A percentile compares a stretch with the other conserved stretches of the same genome.
phyloP scores from a whole-genome alignment of 1,140 invertebrate genomes.

The Stegodyphus mimosarum region DNA sequence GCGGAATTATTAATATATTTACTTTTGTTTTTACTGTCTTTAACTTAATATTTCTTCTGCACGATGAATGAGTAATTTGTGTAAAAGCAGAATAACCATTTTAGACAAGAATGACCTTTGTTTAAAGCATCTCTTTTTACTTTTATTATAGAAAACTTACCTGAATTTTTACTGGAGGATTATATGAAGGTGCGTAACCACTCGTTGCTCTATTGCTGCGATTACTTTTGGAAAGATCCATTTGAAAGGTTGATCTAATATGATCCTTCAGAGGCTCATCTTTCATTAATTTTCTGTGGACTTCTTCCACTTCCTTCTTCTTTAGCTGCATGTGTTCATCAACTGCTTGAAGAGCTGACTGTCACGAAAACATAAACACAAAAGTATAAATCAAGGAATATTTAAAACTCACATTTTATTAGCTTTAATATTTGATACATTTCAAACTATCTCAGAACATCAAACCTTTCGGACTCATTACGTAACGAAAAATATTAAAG shows the following conservation, averaged over 20 bases:
- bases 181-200: conserved; percentile 39
- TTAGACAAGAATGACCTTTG: no score
- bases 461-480: no score
- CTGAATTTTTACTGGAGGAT: conserved; percentile 49
- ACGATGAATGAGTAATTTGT: no score
- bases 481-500: no score
- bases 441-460: no score
- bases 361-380: background rate
- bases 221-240: conserved; percentile 39
- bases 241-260: conserved; percentile 30
- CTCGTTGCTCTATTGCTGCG: conserved; percentile 24
- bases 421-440: no score
- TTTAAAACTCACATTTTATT: no score
- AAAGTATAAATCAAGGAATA: no score
- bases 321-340: conserved; percentile 52
- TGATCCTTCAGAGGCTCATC: conserved; percentile 48
- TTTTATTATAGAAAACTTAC: conserved; percentile 8
- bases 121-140: background rate
- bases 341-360: conserved; percentile 56
- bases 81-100: no score
- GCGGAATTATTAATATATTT: no score
- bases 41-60: no score
- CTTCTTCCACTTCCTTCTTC: conserved; percentile 59
- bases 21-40: no score
- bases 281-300: conserved; percentile 54